These are phyloP conservation scores for Tretioscincus oriximinensis DNA, from an alignment of 2,113 vertebrate species.

Conservation along the genomic window DNA sequence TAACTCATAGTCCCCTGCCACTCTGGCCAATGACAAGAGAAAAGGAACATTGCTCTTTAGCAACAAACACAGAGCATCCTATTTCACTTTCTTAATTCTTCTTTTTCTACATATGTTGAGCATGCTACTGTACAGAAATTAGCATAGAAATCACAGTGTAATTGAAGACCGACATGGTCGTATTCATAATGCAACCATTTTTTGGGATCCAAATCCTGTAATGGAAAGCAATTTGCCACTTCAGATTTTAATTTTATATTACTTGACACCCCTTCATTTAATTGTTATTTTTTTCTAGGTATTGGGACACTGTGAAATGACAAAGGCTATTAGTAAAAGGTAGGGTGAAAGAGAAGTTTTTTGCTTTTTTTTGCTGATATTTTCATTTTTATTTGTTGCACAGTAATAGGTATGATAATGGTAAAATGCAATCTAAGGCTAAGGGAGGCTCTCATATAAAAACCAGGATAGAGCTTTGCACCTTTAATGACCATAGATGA, in stretches of 20 bases:
- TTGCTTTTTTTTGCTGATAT: not conserved
- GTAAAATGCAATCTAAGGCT: too few relatives aligned
- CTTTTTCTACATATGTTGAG: not conserved
- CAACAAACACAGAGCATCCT: too few relatives aligned
- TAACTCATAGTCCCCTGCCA: too few relatives aligned
- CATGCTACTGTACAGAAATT: too few relatives aligned
- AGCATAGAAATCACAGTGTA: not conserved
- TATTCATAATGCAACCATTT: too few relatives aligned
- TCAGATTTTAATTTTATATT: too few relatives aligned
- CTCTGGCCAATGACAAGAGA: too few relatives aligned
- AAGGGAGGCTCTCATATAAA: not conserved
- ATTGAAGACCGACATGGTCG: not conserved
- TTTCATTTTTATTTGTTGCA: not conserved
- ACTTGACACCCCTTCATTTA: not conserved
- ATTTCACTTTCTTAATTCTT: too few relatives aligned
- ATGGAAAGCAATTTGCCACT: not conserved
- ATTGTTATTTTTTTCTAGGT: not conserved
- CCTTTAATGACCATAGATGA: not conserved
- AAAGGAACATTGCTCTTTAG: too few relatives aligned
- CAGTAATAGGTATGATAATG: not conserved
- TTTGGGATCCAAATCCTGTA: not conserved
- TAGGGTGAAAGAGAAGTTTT: not conserved
- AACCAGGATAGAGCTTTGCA: too few relatives aligned
- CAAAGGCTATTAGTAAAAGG: not conserved
- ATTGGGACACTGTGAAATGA: not conserved